Evolutionary conservation across 2,888 invertebrate genomes (phyloP).

Genomic region (Drosophila testacea): DNA sequence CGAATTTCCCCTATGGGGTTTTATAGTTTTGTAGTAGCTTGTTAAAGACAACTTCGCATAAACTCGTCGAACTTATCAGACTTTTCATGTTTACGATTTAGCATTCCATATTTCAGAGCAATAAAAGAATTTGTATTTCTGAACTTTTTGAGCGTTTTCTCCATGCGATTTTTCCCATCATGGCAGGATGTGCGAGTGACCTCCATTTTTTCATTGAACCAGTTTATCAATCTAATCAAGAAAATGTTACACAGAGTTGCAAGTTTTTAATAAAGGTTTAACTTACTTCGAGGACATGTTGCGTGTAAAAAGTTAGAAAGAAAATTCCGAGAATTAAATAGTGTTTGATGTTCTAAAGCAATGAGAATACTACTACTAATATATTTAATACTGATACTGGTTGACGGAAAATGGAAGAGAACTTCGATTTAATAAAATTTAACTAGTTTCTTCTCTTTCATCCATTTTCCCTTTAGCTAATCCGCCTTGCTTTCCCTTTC

Average conservation of each 20-base stretch:
- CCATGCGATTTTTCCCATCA: slow-evolving; percentile 7
- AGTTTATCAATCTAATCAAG: neutral
- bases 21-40: neutral
- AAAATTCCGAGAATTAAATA: slow-evolving; percentile 12
- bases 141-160: slow-evolving; percentile 1
- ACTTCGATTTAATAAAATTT: neutral
- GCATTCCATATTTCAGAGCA: neutral
- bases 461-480: neutral
- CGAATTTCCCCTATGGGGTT: neutral
- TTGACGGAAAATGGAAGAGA: neutral
- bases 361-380: slow-evolving; percentile 2
- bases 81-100: neutral
- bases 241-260: accelerated
- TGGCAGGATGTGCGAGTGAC: slow-evolving; percentile 11
- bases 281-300: slow-evolving; percentile 21
- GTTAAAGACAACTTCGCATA: slow-evolving; percentile 10
- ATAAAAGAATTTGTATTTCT: neutral
- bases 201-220: slow-evolving; percentile 17
- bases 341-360: slow-evolving; percentile 2
- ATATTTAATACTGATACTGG: neutral
- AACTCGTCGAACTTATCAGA: slow-evolving; percentile 17
- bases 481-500: neutral
- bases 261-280: too few relatives aligned
- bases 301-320: neutral
- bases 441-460: neutral